Evolutionary conservation across 1,140 invertebrate species (phyloP).

Genomic region (Micrasema minimum): DNA sequence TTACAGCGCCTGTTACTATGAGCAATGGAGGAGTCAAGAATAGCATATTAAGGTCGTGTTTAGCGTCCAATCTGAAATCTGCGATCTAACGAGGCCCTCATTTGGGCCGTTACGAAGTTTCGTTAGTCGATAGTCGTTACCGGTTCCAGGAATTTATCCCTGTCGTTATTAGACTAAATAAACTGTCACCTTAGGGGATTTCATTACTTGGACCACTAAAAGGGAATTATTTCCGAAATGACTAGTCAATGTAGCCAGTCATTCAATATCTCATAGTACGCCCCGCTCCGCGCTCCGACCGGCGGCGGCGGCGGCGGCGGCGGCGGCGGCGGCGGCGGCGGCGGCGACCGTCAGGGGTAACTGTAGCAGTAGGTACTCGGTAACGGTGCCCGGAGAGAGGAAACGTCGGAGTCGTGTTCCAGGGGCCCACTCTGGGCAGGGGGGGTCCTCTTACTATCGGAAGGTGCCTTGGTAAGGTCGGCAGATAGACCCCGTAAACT

Average conservation of each 20-base stretch:
- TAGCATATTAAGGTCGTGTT: too few species aligned
- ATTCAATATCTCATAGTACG: not conserved
- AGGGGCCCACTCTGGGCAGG: too few species aligned
- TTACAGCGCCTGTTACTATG: too few species aligned
- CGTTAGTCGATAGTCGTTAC: constrained; percentile 16
- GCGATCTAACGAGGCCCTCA: constrained; percentile 12
- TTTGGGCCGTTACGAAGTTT: not conserved
- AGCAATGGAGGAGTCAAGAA: too few species aligned
- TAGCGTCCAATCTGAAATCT: constrained; percentile 16
- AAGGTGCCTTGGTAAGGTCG: too few species aligned
- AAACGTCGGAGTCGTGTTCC: too few species aligned
- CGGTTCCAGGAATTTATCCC: not conserved
- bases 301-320: not conserved
- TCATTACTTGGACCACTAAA: not conserved
- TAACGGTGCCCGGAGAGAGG: too few species aligned
- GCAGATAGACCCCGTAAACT: too few species aligned
- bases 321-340: not conserved
- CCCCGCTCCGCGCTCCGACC: not conserved
- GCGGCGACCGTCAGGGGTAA: too few species aligned
- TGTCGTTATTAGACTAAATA: constrained; percentile 3
- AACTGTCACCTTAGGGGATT: constrained; percentile 1
- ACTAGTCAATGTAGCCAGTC: not conserved
- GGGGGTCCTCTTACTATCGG: too few species aligned
- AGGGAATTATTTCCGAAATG: not conserved
- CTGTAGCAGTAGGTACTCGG: too few species aligned